Evolutionary conservation across 2,797 vertebrate genomes (phyloP).

Genomic region (Gymnodraco acuticeps): DNA sequence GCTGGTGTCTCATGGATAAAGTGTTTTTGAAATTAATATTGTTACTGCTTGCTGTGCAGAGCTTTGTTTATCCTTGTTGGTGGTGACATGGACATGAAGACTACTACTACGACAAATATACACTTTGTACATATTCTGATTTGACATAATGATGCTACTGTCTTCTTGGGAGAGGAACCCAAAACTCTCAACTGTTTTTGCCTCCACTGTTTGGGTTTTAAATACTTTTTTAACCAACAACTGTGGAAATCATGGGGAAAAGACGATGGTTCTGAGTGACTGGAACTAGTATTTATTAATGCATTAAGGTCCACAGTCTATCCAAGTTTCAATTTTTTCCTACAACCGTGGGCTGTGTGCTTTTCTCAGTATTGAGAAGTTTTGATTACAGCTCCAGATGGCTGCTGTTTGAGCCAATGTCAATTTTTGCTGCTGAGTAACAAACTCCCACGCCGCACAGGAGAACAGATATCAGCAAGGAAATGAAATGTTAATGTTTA

Average conservation of each 20-base stretch:
- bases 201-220: background rate
- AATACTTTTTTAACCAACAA: background rate
- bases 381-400: slow-evolving; percentile 68
- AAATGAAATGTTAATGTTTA: background rate
- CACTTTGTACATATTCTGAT: too few relatives aligned
- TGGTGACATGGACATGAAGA: too few relatives aligned
- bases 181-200: background rate
- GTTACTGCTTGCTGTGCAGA: too few relatives aligned
- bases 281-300: slow-evolving; percentile 2
- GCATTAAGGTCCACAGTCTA: background rate
- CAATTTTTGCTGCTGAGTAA: slow-evolving; percentile 24
- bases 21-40: too few relatives aligned
- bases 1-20: too few relatives aligned
- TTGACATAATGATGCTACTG: too few relatives aligned
- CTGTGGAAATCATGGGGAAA: background rate
- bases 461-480: slow-evolving; percentile 28
- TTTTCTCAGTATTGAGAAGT: slow-evolving; percentile 35
- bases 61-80: too few relatives aligned
- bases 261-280: background rate
- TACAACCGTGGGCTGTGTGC: slow-evolving; percentile 21
- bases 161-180: background rate
- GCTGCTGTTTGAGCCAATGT: slow-evolving; percentile 27
- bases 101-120: too few relatives aligned
- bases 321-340: slow-evolving; percentile 46
- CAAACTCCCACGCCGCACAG: slow-evolving; percentile 44